These are phyloP conservation scores for Ptilodon capucinus DNA, from an alignment of 2,888 invertebrate species.

Conservation along the genomic window DNA sequence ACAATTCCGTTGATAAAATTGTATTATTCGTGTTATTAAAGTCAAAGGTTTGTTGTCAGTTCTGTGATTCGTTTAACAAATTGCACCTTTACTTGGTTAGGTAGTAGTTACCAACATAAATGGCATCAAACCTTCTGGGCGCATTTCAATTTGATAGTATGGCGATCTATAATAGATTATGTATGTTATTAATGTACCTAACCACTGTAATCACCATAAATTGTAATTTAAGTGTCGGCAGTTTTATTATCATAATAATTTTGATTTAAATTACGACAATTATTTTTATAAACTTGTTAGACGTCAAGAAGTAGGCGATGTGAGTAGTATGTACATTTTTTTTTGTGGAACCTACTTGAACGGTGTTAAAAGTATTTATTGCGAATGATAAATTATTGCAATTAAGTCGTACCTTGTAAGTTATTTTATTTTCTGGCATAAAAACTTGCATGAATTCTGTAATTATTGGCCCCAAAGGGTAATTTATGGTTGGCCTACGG, in stretches of 20 bases:
- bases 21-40: conserved; percentile 26
- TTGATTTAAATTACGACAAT: conserved; percentile 1
- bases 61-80: conserved; percentile 20
- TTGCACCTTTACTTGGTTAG: conserved; percentile 5
- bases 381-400: too few relatives aligned
- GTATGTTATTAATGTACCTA: conserved; percentile 1
- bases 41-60: conserved; percentile 8
- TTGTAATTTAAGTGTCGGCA: conserved; percentile 10
- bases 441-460: too few relatives aligned
- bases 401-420: too few relatives aligned
- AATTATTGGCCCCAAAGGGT: too few relatives aligned
- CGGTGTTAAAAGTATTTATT: too few relatives aligned
- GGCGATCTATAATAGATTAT: conserved; percentile 9
- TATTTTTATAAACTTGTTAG: neutral
- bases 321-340: conserved; percentile 5
- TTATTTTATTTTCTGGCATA: too few relatives aligned
- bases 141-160: conserved; percentile 18
- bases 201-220: conserved; percentile 5
- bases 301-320: neutral
- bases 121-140: neutral
- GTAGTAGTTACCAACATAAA: conserved; percentile 7
- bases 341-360: neutral
- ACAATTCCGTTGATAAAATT: conserved; percentile 16
- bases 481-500: too few relatives aligned
- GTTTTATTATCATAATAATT: conserved; percentile 12